phyloP scores from a whole-genome alignment of 2,113 vertebrate species.

The Montifringilla adamsi region DNA sequence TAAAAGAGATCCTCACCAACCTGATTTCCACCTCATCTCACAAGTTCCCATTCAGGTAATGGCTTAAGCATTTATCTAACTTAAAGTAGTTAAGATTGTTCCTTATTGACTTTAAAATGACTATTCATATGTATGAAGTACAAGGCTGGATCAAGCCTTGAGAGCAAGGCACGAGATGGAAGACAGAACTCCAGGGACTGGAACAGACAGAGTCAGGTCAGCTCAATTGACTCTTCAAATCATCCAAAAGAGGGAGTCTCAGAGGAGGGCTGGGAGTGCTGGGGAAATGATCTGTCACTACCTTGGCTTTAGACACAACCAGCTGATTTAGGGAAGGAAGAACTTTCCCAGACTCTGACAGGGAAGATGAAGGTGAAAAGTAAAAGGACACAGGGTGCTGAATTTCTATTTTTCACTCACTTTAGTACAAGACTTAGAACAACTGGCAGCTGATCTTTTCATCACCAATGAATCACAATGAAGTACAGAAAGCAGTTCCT shows the following conservation, averaged over 20 bases:
- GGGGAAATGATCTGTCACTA: neutral
- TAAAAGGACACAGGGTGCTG: neutral
- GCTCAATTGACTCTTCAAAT: neutral
- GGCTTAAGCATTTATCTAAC: neutral
- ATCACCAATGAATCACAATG: neutral
- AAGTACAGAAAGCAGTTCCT: neutral
- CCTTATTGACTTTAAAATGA: neutral
- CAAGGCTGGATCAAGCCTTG: neutral
- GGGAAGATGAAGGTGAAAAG: neutral
- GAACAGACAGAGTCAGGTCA: neutral
- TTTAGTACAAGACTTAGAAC: neutral
- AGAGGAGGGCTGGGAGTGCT: neutral
- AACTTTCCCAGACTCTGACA: neutral
- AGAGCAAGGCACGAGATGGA: neutral
- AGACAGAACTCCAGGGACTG: neutral
- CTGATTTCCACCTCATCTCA: neutral
- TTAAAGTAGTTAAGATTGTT: neutral
- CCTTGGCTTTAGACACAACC: neutral
- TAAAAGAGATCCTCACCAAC: neutral
- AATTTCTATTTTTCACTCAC: conserved; percentile 1
- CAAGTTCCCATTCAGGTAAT: neutral
- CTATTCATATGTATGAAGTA: neutral
- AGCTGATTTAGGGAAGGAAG: neutral
- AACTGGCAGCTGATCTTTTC: neutral
- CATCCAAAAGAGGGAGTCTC: neutral